phyloP scores from a whole-genome alignment of 2,797 vertebrate species.

The Mycteria americana region DNA sequence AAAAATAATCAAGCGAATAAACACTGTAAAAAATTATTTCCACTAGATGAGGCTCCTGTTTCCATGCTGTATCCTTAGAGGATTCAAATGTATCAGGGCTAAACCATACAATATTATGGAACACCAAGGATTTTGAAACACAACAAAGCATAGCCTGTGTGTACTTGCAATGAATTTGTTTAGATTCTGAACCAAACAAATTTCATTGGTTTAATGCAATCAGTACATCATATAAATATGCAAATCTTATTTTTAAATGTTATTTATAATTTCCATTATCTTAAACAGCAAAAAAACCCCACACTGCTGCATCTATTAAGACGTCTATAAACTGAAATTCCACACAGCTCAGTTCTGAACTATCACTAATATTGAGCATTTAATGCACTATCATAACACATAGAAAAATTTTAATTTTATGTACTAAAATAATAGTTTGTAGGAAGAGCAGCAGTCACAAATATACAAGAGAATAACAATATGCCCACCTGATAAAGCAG shows the following conservation, averaged over 20 bases:
- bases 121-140: neutral
- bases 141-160: neutral
- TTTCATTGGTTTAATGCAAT: neutral
- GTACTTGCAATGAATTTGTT: neutral
- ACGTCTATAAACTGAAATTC: neutral
- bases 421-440: neutral
- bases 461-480: neutral
- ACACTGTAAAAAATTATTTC: neutral
- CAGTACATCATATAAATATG: neutral
- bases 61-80: neutral
- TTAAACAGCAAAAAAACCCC: neutral
- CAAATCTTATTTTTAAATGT: neutral
- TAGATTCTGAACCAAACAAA: neutral
- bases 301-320: neutral
- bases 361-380: neutral
- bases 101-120: fast-evolving
- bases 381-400: neutral
- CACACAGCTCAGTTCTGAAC: neutral
- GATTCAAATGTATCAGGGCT: neutral
- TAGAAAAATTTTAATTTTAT: fast-evolving
- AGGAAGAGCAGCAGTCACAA: neutral
- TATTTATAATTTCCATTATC: neutral
- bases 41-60: neutral
- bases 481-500: neutral
- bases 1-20: neutral